Evolutionary conservation across 2,888 invertebrate genomes (phyloP).

Genomic region (Nycteola revayana): DNA sequence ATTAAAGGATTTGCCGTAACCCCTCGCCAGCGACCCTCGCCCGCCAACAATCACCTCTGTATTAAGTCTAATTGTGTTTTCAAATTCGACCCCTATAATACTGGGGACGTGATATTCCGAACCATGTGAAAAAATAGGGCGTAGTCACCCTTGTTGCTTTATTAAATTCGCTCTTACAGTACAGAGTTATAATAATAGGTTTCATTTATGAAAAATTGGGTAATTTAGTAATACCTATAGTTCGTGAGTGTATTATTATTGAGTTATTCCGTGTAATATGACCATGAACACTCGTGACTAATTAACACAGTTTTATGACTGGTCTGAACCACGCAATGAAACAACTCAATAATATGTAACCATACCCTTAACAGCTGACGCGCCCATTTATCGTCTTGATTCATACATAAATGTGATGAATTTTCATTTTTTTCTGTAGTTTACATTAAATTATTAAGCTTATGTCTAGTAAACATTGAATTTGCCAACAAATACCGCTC

Average conservation of each 20-base stretch:
- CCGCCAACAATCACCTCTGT: slow-evolving; percentile 81
- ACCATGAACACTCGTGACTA: slow-evolving; percentile 57
- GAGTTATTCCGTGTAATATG: slow-evolving; percentile 50
- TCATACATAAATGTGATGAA: slow-evolving; percentile 14
- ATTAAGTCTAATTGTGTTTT: slow-evolving; percentile 83
- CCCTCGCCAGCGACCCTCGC: slow-evolving; percentile 74
- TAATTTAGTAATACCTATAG: slow-evolving; percentile 41
- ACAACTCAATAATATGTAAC: slow-evolving; percentile 45
- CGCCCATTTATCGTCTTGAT: slow-evolving; percentile 40
- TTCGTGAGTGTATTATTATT: slow-evolving; percentile 49
- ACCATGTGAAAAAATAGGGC: slow-evolving; percentile 76
- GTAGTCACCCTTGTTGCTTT: slow-evolving; percentile 60
- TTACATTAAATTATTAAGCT: too few relatives aligned
- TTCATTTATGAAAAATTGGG: slow-evolving; percentile 34
- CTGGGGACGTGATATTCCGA: slow-evolving; percentile 56
- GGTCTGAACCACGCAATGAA: slow-evolving; percentile 52
- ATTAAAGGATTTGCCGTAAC: slow-evolving; percentile 81
- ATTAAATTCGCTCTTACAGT: slow-evolving; percentile 61
- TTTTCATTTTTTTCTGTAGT: too few relatives aligned
- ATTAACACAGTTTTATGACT: slow-evolving; percentile 59
- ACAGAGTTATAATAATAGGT: slow-evolving; percentile 40
- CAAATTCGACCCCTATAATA: slow-evolving; percentile 76
- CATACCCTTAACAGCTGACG: slow-evolving; percentile 31
- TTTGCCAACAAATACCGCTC: too few relatives aligned
- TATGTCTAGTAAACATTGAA: too few relatives aligned